Base-by-base conservation (phyloP, 1,140 invertebrate genomes). In the Pristionchus pacificus region DNA sequence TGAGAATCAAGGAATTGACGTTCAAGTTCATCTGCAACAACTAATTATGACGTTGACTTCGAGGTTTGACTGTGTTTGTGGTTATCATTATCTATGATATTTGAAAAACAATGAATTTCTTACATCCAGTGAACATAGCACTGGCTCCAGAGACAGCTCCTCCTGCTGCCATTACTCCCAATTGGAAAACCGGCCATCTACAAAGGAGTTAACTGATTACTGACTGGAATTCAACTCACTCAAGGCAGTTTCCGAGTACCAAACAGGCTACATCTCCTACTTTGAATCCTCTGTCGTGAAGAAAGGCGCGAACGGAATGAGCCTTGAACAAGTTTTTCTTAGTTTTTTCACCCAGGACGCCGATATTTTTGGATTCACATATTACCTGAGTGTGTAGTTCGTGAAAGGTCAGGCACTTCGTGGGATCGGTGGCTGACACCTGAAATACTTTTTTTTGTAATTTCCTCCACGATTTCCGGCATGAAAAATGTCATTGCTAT, bases 91-190 rank as follows among this genome's bases (percentile, higher is more conserved):
- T 49, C 6, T 19, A 49, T 19, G 38, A 49, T 10, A 49, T 10
- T 49, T 49, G 38, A 49, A 49, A 66, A 69, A 68, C 27, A 33
- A 15, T 29, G 55, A 25, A 61, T 28, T 1, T 79, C 86, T 88
- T 84, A 93, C 92, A 89, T 78, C 88, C 74, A 3, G 90, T 93
- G 78, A 92, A 94, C 49, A 89, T 81, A 1, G 91, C 91, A 86
- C 93, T 94, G 0, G 91, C 86, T 0, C 91, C 89, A 10, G 91
- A 91, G 1, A 90, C 87, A 13, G 89, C 78, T 0, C 90, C 85
- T 0, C 91, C 91, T 27, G 90, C 89, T 75, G 89, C 87, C 1
- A 90, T 79, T 61, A 87, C 87, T 1, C 90, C 92, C 33, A 91
- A 80, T 19, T 88, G 80, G 1, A 88, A 86, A 2, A 91, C 87